These are phyloP conservation scores for Lissocephala sabroskyi DNA, from an alignment of 2,888 invertebrate genomes.

Conservation along the genomic window DNA sequence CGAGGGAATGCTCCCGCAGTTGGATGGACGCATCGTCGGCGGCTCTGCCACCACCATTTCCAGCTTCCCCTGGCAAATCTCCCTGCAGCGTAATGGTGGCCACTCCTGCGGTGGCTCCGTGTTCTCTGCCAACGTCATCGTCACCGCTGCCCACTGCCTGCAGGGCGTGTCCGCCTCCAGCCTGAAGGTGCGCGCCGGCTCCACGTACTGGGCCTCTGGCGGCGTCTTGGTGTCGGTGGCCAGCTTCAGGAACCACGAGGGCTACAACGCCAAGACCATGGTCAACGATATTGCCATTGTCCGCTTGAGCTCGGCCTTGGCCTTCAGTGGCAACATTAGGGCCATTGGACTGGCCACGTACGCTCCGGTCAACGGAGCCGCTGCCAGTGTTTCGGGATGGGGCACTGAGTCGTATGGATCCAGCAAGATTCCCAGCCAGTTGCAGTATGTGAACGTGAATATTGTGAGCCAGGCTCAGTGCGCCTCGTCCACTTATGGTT, in stretches of 20 bases:
- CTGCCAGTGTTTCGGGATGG: constrained; percentile 45
- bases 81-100: constrained; percentile 58
- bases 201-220: constrained; percentile 68
- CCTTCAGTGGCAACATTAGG: constrained; percentile 68
- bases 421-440: constrained; percentile 58
- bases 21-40: constrained; percentile 60
- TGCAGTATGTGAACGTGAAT: constrained; percentile 72
- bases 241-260: constrained; percentile 69
- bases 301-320: constrained; percentile 72
- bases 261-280: constrained; percentile 73
- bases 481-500: constrained; percentile 66
- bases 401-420: constrained; percentile 44
- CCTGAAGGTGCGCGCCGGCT: constrained; percentile 74
- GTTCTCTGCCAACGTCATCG: constrained; percentile 70
- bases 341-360: constrained; percentile 70
- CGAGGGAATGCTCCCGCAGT: constrained; percentile 37
- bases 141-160: constrained; percentile 77
- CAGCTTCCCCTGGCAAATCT: constrained; percentile 51
- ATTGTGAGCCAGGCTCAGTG: constrained; percentile 71
- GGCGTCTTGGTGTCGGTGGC: constrained; percentile 42
- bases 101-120: constrained; percentile 76
- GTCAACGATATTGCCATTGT: constrained; percentile 76
- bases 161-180: constrained; percentile 36
- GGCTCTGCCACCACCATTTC: constrained; percentile 44
- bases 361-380: constrained; percentile 36